Evolutionary conservation across 2,888 invertebrate genomes (phyloP).

Genomic region (Platerodrilus igneus): DNA sequence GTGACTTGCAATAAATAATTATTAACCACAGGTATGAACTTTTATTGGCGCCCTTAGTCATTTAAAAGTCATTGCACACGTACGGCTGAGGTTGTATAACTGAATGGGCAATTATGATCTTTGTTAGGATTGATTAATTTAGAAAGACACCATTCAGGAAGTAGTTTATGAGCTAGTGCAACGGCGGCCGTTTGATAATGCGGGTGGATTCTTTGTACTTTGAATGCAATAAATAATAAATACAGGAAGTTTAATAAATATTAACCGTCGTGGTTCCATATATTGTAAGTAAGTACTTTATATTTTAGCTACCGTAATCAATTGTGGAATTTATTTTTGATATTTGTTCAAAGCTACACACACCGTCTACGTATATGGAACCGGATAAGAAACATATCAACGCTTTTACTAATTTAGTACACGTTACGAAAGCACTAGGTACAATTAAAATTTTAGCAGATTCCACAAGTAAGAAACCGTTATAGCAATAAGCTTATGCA

Average conservation of each 20-base stretch:
- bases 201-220: slow-evolving; percentile 16
- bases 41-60: slow-evolving; percentile 20
- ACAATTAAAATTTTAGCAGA: too few species aligned
- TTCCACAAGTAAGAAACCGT: too few species aligned
- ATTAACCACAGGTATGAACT: neutral
- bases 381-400: too few species aligned
- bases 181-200: slow-evolving; percentile 12
- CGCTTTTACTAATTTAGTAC: too few species aligned
- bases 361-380: too few species aligned
- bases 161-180: slow-evolving; percentile 13
- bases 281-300: too few species aligned
- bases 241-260: neutral
- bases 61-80: slow-evolving; percentile 21
- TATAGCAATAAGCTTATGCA: too few species aligned
- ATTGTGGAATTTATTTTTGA: too few species aligned
- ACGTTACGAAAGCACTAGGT: too few species aligned
- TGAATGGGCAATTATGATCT: slow-evolving; percentile 32
- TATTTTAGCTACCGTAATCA: too few species aligned
- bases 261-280: neutral
- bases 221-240: slow-evolving; percentile 9
- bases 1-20: slow-evolving; percentile 18
- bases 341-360: too few species aligned
- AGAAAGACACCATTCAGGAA: slow-evolving; percentile 31
- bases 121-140: slow-evolving; percentile 34
- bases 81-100: slow-evolving; percentile 35